Evolutionary conservation across 1,140 invertebrate species (phyloP).

Genomic region (Drosophila tani): DNA sequence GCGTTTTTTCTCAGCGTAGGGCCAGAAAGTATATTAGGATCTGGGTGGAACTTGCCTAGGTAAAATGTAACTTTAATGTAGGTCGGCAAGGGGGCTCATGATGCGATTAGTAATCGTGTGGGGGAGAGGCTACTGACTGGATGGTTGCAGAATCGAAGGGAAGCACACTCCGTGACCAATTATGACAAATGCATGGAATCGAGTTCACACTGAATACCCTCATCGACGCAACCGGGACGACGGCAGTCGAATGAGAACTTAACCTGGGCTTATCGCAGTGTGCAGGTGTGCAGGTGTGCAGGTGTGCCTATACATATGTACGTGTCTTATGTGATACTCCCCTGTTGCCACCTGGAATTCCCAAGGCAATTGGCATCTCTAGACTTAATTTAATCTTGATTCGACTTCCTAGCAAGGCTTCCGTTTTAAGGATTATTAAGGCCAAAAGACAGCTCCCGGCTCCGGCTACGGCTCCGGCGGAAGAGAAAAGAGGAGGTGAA

Average conservation of each 20-base stretch:
- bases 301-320: constrained; percentile 14
- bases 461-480: neutral
- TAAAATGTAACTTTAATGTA: constrained; percentile 62
- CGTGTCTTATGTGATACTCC: constrained; percentile 9
- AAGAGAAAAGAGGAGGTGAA: neutral
- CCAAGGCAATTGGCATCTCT: neutral
- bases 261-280: constrained; percentile 19
- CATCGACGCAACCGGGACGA: constrained; percentile 46
- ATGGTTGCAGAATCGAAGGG: neutral
- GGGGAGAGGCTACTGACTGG: neutral
- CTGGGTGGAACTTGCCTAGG: constrained; percentile 1
- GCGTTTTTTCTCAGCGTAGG: neutral
- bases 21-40: neutral
- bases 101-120: constrained; percentile 38
- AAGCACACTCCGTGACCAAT: constrained; percentile 50
- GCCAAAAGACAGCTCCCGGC: neutral
- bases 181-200: constrained; percentile 79
- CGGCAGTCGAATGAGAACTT: constrained; percentile 26
- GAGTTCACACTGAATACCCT: constrained; percentile 62
- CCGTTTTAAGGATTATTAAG: constrained; percentile 48
- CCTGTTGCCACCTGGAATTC: neutral
- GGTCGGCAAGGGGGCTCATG: constrained; percentile 33
- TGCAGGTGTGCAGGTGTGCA: constrained; percentile 14
- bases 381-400: constrained; percentile 31
- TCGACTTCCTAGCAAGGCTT: constrained; percentile 14